Base-by-base conservation (phyloP, 2,888 invertebrate genomes). In the Gerris lacustris region DNA sequence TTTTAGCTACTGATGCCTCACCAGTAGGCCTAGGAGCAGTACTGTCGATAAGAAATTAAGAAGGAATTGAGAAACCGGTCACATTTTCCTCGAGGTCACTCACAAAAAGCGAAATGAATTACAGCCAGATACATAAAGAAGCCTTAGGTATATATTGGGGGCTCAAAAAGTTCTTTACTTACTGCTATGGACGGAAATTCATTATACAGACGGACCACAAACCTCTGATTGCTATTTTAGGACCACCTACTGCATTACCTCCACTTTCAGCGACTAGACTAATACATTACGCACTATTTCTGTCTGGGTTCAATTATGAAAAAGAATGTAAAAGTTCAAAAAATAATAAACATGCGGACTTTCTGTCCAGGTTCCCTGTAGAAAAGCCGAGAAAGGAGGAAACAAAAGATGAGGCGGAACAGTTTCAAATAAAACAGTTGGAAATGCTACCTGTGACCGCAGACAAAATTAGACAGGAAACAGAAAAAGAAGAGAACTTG, bases 121-220 rank as follows among this genome's bases (percentile, higher is more conserved):
- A 80, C 74, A 77, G 78, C 18, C 79, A 79, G 74, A 73, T 80
- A 15, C 79, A 81, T 68, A 77, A 79, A 73, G 80, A 80, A 75
- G 80, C 79, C 5, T 74, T 77, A 43, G 77, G 44, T n/a, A n/a
- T n/a, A n/a, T n/a, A n/a, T n/a, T n/a, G n/a, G n/a, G n/a, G n/a
- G n/a, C n/a, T n/a, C n/a, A 64, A 69, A n/a, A 69, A 69, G 17
- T 69, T 69, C 18, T 69, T 69, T 69, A 43, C 64, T 9, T 69
- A 69, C 63, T 47, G 47, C 31, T 69, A 69, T 63, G 69, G 63
- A 17, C 63, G 69, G 7, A 7, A 55, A 7, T 69, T 69, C 69
- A 69, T 63, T 6, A 47, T 69, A 31, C 62, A 63, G 31, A 69
- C 69, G 31, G 69, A 69, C 44, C 67, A 70, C 45, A 69, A 69